Base-by-base conservation (phyloP, 2,888 invertebrate species). In the Odontocerum albicorne region DNA sequence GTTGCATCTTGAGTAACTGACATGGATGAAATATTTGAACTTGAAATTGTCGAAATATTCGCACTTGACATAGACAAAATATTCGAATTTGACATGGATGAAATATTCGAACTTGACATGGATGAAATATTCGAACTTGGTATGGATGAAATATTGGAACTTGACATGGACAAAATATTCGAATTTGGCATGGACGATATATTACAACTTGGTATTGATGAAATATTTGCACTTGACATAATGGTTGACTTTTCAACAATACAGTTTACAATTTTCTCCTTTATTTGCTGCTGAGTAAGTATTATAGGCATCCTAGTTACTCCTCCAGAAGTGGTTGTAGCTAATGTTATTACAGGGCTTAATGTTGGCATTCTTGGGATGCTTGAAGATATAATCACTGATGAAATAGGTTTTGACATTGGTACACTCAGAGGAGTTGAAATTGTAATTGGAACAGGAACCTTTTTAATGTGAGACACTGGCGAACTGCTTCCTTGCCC, bases 1-100 rank as follows among this genome's bases (percentile, higher is more conserved):
- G 79, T 80, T 57, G 72, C 81, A 64, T 82, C 85, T 64, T 82
- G 81, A 1, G 77, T 71, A 4, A 81, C 79, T 0, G 81, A 75
- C 38, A 83, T 71, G 60, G 82, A 77, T 1, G 84, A 83, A 8
- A 81, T 64, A 62, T 81, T 81, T 0, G 80, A n/a, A n/a, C n/a
- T n/a, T n/a, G n/a, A n/a, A n/a, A n/a, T n/a, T n/a, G n/a, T n/a
- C n/a, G n/a, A n/a, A n/a, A n/a, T n/a, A n/a, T n/a, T n/a, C n/a
- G n/a, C n/a, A n/a, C n/a, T n/a, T n/a, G n/a, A n/a, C n/a, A n/a
- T n/a, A n/a, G n/a, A n/a, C n/a, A n/a, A n/a, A n/a, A n/a, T n/a
- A n/a, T n/a, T n/a, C n/a, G n/a, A n/a, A n/a, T n/a, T n/a, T n/a
- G n/a, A n/a, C n/a, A n/a, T n/a, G 60, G 82, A 77, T 1, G 84